Evolutionary conservation across 2,113 vertebrate species (phyloP).

Genomic region (Aphyosemion australe): DNA sequence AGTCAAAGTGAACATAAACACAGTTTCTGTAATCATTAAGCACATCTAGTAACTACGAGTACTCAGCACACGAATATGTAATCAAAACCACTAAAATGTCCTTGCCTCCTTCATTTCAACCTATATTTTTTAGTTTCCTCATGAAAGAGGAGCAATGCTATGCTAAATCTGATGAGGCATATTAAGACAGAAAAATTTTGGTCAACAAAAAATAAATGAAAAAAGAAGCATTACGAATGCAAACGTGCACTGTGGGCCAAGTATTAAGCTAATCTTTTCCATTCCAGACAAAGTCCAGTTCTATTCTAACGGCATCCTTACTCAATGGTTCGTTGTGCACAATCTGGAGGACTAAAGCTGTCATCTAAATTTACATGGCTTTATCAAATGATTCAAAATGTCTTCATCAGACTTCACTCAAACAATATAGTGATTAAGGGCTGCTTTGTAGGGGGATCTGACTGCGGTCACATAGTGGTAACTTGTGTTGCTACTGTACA

Average conservation of each 20-base stretch:
- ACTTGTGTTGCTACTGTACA: constrained; percentile 41
- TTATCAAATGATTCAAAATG: constrained; percentile 33
- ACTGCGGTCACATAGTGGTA: constrained; percentile 24
- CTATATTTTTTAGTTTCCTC: too few species aligned
- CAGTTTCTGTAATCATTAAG: too few species aligned
- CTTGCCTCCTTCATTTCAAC: too few species aligned
- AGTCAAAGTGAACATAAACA: too few species aligned
- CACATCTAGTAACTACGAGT: too few species aligned
- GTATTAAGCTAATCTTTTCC: constrained; percentile 69
- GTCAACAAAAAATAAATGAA: too few species aligned
- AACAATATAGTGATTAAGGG: constrained; percentile 30
- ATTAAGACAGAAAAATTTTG: too few species aligned
- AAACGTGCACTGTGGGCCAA: constrained; percentile 67
- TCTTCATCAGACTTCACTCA: constrained; percentile 21
- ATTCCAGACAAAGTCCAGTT: constrained; percentile 67
- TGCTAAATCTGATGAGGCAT: too few species aligned
- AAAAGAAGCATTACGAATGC: constrained; percentile 56
- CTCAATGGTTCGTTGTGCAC: constrained; percentile 60
- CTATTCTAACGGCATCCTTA: constrained; percentile 50
- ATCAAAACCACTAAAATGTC: too few species aligned
- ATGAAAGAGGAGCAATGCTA: too few species aligned
- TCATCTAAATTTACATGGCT: constrained; percentile 37
- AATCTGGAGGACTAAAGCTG: constrained; percentile 47
- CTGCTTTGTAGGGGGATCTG: constrained; percentile 16
- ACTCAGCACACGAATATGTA: too few species aligned